Percentiles rank a stretch among this genome's conserved stretches.
phyloP scores from a whole-genome alignment of 2,113 vertebrate genomes.

The Urocolius indicus region DNA sequence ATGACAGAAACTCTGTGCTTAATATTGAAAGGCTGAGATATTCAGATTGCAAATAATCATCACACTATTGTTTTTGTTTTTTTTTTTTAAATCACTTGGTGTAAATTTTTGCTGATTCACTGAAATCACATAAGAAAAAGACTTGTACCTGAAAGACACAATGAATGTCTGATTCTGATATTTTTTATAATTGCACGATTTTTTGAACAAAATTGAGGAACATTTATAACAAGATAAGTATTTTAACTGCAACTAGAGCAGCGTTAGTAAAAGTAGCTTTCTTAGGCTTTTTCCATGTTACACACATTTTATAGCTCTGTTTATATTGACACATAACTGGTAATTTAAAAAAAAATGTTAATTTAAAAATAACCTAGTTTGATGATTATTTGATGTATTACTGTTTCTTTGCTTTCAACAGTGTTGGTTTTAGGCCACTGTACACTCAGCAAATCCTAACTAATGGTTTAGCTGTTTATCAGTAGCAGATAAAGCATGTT shows the following conservation, averaged over 20 bases:
- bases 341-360: background rate
- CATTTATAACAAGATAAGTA: background rate
- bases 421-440: background rate
- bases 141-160: background rate
- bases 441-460: background rate
- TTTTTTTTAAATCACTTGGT: background rate
- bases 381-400: background rate
- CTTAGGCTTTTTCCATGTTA: background rate
- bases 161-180: background rate
- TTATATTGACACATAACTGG: background rate
- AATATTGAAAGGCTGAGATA: background rate
- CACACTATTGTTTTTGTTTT: background rate
- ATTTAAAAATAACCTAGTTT: background rate
- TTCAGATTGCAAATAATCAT: background rate
- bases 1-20: background rate
- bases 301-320: background rate
- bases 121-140: background rate
- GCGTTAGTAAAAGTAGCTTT: background rate
- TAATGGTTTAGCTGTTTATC: slow-evolving; percentile 17
- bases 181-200: background rate
- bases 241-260: background rate
- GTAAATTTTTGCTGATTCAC: background rate
- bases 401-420: background rate
- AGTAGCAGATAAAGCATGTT: slow-evolving; percentile 32
- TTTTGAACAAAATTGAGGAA: background rate